phyloP scores from a whole-genome alignment of 1,140 invertebrate genomes.

The Musca vetustissima region DNA sequence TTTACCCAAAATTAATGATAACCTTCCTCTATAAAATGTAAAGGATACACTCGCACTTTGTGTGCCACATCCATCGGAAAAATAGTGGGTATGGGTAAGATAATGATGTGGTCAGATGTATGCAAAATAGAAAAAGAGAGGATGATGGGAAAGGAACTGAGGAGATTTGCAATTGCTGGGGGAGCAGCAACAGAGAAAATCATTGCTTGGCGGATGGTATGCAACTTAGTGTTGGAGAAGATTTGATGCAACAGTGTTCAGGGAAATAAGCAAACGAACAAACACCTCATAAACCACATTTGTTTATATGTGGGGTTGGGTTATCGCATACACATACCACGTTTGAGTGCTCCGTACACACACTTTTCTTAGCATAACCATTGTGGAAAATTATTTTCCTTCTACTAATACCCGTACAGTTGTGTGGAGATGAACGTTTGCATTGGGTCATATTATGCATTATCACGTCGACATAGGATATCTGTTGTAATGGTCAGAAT shows the following conservation, averaged over 20 bases:
- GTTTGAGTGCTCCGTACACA: too few relatives aligned
- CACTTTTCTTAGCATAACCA: too few relatives aligned
- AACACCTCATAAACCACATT: conserved; percentile 8
- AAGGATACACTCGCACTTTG: background rate
- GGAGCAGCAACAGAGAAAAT: too few relatives aligned
- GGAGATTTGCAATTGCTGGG: too few relatives aligned
- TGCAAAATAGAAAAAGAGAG: background rate
- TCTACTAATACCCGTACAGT: too few relatives aligned
- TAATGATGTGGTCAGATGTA: conserved; percentile 8
- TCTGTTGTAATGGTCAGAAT: conserved; percentile 11
- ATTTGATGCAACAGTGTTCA: too few relatives aligned
- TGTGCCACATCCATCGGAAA: background rate
- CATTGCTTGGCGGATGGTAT: too few relatives aligned
- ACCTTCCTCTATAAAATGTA: background rate
- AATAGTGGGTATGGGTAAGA: conserved; percentile 4
- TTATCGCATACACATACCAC: too few relatives aligned
- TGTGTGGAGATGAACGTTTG: too few relatives aligned
- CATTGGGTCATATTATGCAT: background rate
- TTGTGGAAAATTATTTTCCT: too few relatives aligned
- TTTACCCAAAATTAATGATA: conserved; percentile 24
- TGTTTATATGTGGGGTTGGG: conserved; percentile 16
- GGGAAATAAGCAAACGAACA: background rate
- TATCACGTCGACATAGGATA: conserved; percentile 10
- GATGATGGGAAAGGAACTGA: background rate
- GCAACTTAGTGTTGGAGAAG: too few relatives aligned